phyloP scores from a whole-genome alignment of 2,888 invertebrate genomes.

The Drosophila mercatorum region DNA sequence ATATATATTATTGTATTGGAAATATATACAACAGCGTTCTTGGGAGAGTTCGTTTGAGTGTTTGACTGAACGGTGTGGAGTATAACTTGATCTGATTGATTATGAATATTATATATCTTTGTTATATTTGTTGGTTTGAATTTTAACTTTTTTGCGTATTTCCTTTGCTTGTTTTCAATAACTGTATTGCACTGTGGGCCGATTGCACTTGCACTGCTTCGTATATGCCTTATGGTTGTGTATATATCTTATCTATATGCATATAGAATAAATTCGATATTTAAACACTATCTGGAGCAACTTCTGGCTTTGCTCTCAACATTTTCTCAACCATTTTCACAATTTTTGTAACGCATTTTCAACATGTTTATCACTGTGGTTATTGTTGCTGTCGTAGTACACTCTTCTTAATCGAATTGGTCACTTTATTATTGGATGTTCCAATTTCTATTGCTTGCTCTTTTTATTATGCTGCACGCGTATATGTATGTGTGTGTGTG shows the following conservation, averaged over 20 bases:
- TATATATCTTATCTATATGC: constrained; percentile 24
- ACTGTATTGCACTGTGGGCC: constrained; percentile 34
- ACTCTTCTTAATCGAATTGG: constrained; percentile 41
- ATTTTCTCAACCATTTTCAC: constrained; percentile 77
- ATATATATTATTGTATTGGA: constrained; percentile 48
- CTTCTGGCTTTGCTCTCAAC: constrained; percentile 33
- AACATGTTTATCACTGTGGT: constrained; percentile 48
- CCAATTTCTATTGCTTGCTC: constrained; percentile 69
- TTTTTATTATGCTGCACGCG: constrained; percentile 51
- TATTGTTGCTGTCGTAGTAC: constrained; percentile 25
- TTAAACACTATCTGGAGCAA: constrained; percentile 51
- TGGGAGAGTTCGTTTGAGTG: constrained; percentile 37
- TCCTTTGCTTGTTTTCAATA: constrained; percentile 61
- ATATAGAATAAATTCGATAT: constrained; percentile 31
- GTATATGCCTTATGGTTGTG: constrained; percentile 32
- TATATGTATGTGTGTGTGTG: constrained; percentile 15
- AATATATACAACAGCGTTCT: constrained; percentile 82
- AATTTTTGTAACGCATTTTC: constrained; percentile 72
- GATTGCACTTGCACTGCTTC: constrained; percentile 66
- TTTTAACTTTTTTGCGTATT: constrained; percentile 73
- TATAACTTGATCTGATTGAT: constrained; percentile 27
- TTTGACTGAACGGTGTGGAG: constrained; percentile 15
- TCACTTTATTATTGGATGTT: constrained; percentile 64
- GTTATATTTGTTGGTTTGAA: constrained; percentile 55
- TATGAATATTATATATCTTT: constrained; percentile 33